Conservation (phyloP, 2,797 vertebrate species). For the Neosilurus mollespiculum region DNA sequence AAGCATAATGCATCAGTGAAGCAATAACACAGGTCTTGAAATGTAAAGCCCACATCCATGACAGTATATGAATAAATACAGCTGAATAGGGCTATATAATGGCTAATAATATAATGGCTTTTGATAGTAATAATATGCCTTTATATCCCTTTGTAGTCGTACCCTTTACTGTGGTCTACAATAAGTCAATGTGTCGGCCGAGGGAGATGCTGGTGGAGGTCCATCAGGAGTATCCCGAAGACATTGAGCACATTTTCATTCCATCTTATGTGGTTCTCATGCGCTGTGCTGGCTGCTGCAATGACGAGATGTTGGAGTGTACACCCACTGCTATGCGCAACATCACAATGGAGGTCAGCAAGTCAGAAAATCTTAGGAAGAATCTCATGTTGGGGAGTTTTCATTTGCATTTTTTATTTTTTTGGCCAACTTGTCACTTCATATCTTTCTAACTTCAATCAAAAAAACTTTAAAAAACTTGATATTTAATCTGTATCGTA, state of each 20-base stretch:
- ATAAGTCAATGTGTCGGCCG: conserved; percentile 89
- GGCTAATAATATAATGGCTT: too few species aligned
- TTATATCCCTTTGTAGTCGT: conserved; percentile 75
- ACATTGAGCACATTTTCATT: conserved; percentile 95
- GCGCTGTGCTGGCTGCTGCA: conserved; percentile 95
- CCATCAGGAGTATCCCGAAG: conserved; percentile 93
- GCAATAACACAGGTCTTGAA: not conserved
- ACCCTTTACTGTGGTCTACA: conserved; percentile 89
- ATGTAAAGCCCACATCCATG: not conserved
- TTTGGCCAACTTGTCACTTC: not conserved
- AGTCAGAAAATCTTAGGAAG: not conserved
- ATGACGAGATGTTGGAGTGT: conserved; percentile 90
- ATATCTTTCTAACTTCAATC: too few species aligned
- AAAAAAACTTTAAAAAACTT: too few species aligned
- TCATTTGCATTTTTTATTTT: not conserved
- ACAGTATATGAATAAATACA: not conserved
- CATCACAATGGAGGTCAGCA: conserved; percentile 80
- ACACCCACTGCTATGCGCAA: conserved; percentile 84
- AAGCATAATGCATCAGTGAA: not conserved
- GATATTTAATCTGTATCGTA: not conserved
- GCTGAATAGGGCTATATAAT: not conserved
- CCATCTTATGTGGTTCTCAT: conserved; percentile 93
- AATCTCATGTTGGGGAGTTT: not conserved
- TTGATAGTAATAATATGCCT: not conserved
- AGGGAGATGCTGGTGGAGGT: conserved; percentile 95